Percentiles rank a stretch among this genome's conserved stretches.
phyloP scores from a whole-genome alignment of 2,888 invertebrate species.

The Dendrolimus pini region DNA sequence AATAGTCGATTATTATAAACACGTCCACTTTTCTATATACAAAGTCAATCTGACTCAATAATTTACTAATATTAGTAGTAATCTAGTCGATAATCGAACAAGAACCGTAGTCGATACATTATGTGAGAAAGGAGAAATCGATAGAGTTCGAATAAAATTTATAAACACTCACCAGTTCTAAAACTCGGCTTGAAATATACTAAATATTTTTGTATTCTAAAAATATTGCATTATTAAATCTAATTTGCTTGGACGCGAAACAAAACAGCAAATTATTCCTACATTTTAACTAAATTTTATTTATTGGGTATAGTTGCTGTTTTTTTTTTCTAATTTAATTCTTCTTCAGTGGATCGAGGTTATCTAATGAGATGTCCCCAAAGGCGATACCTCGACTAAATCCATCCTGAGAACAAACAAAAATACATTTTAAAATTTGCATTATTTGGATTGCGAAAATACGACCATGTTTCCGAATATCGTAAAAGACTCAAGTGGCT shows the following conservation, averaged over 20 bases:
- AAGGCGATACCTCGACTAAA: conserved; percentile 91
- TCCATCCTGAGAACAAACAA: conserved; percentile 83
- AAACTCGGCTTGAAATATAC: too few relatives aligned
- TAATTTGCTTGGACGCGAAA: background rate
- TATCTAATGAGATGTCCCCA: conserved; percentile 95
- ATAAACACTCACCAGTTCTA: too few relatives aligned
- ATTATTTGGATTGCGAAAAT: too few relatives aligned
- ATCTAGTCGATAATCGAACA: too few relatives aligned
- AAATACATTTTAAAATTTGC: background rate
- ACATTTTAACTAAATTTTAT: conserved; percentile 6
- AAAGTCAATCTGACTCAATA: background rate
- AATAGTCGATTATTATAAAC: background rate
- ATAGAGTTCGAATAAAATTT: too few relatives aligned
- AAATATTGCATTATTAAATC: background rate
- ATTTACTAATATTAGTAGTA: background rate
- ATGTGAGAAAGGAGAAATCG: too few relatives aligned
- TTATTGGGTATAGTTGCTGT: conserved; percentile 14
- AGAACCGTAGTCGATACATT: too few relatives aligned
- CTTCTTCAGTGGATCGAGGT: conserved; percentile 93
- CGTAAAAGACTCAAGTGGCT: too few relatives aligned
- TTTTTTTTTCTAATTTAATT: conserved; percentile 53
- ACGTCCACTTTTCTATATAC: background rate
- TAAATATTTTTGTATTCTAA: conserved; percentile 20
- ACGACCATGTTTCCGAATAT: too few relatives aligned
- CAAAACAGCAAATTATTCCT: background rate